Evolutionary conservation across 2,888 invertebrate species (phyloP), one percentile per base, ranked within the genome.

Genomic region (Drosophila putrida): DNA sequence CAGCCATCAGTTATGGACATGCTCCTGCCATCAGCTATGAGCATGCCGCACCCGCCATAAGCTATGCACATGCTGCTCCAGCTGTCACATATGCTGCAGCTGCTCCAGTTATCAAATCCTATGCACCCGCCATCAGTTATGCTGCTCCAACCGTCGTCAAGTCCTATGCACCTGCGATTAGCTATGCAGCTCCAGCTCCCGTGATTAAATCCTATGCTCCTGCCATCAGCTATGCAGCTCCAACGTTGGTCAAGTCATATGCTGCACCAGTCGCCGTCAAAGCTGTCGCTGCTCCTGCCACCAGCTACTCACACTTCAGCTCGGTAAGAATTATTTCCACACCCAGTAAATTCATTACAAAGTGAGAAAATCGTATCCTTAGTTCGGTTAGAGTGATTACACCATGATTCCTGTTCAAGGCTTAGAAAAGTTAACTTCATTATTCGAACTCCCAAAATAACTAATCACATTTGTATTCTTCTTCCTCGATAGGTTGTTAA

Each of bases 291-390:
- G 72, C 77, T 25, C 78, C 78, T 6, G 93, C 94, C 61, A 94
- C 94, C 33, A 95, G 95, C 91, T 95, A 94, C 88, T 93, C 95
- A 0, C 94, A 93, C 90, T 82, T 95, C 92, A 94, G 94, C 90
- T 91, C 91, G 83, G 93, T 93, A 87, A 82, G 77, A 38, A 25
- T n/a, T 10, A 39, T 20, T 35, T 35, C 15, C 11, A 11, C 13
- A 15, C 2, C 0, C 0, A 9, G 13, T 46, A 10, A 6, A 25
- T 27, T 43, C 25, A 25, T 43, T 25, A 6, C 1, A 11, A 27
- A 9, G 6, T 8, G 20, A 20, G 20, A 20, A 3, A 20, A 20
- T 20, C 20, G 2, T 20, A 20, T 20, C 20, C 3, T 20, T 20
- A 20, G 20, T 20, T 20, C 20, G 20, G 20, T 20, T 38, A 38